phyloP scores from a whole-genome alignment of 2,113 vertebrate species.

The Verasper variegatus region DNA sequence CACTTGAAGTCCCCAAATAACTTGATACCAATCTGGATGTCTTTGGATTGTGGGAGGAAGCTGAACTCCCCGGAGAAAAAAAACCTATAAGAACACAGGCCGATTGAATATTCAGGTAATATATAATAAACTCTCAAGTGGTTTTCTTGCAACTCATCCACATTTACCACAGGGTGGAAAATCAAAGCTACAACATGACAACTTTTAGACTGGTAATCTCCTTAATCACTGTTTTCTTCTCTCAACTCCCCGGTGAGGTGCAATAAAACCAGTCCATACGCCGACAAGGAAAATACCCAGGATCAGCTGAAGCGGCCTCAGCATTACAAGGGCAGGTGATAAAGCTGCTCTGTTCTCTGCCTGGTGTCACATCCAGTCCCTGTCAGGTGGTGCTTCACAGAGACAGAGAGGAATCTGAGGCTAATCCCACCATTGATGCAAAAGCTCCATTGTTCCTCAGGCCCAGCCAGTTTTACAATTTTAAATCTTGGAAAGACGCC shows the following conservation, averaged over 20 bases:
- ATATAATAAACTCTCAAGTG: neutral
- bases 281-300: constrained; percentile 54
- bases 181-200: constrained; percentile 31
- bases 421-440: constrained; percentile 74
- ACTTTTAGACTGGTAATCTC: constrained; percentile 44
- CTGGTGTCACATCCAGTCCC: constrained; percentile 59
- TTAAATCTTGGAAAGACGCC: constrained; percentile 59
- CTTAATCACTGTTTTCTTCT: constrained; percentile 54
- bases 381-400: constrained; percentile 60
- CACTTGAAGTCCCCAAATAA: no score
- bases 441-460: constrained; percentile 64
- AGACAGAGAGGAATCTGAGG: constrained; percentile 53
- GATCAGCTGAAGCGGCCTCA: constrained; percentile 58
- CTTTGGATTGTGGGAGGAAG: neutral
- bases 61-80: no score
- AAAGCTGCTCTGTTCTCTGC: constrained; percentile 58
- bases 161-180: neutral
- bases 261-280: constrained; percentile 37
- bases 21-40: no score
- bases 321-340: constrained; percentile 55
- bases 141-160: neutral
- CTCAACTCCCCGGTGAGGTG: constrained; percentile 40
- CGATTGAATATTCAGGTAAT: neutral
- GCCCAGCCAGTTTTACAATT: constrained; percentile 63
- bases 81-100: no score